Evolutionary conservation across 2,888 invertebrate species (phyloP).

Genomic region (Monochamus alternatus): DNA sequence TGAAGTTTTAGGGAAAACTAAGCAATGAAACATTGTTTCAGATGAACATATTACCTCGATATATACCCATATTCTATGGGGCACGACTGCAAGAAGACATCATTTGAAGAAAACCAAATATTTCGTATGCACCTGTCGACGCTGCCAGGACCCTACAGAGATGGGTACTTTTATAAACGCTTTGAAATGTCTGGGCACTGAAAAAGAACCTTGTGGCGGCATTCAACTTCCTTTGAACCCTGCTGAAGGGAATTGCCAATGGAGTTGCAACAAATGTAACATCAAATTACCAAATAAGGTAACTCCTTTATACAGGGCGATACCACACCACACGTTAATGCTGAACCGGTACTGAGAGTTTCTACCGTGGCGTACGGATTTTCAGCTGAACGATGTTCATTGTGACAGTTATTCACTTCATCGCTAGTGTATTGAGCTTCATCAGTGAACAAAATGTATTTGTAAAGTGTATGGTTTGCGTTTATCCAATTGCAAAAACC

Average conservation of each 20-base stretch:
- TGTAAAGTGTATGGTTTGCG: no score
- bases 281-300: slow-evolving; percentile 76
- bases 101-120: slow-evolving; percentile 76
- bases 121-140: slow-evolving; percentile 79
- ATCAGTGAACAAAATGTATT: no score
- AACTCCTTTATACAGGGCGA: neutral
- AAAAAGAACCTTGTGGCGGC: slow-evolving; percentile 76
- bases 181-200: slow-evolving; percentile 77
- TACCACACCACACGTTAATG: no score
- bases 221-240: slow-evolving; percentile 80
- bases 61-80: slow-evolving; percentile 81
- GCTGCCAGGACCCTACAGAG: slow-evolving; percentile 82
- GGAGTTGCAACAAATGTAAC: slow-evolving; percentile 80
- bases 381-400: no score
- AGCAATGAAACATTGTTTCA: neutral
- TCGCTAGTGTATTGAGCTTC: no score
- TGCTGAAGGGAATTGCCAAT: slow-evolving; percentile 70
- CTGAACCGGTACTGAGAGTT: no score
- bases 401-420: no score
- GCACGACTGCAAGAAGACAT: slow-evolving; percentile 78
- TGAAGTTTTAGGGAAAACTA: no score
- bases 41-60: slow-evolving; percentile 78
- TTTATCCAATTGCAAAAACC: no score
- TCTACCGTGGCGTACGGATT: no score
- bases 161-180: slow-evolving; percentile 75